Evolutionary conservation across 2,797 vertebrate genomes (phyloP), one percentile per base, ranked within the genome.

Genomic region (Heterohyrax brucei): DNA sequence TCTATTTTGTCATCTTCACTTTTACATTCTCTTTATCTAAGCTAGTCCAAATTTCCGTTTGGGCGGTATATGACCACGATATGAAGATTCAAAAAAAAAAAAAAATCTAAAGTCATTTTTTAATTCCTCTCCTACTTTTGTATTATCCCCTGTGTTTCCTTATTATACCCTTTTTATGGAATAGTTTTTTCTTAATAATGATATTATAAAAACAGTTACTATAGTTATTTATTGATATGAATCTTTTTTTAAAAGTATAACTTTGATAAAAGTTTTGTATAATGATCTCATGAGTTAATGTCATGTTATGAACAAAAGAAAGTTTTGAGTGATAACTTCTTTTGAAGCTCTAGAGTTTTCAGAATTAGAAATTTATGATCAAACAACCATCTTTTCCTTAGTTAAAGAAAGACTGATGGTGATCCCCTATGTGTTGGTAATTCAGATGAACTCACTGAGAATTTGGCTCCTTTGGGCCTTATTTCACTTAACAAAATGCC

Each of bases 401-500:
- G 13, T 50, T 46, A 78, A 62, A 59, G 33, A 44, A 81, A 77
- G 14, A 93, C 26, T 59, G 26, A 77, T n/a, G 62, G 59, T 87
- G 62, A 62, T 22, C 78, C 16, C 14, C 53, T 53, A 0, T 10
- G 56, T 81, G 18, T 46, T 16, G 44, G 8, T 44, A 13, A 24
- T 61, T 78, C 53, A 48, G 30, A 4, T 76, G 62, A 90, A 72
- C 22, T 64, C 59, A 68, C 61, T 30, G 12, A 61, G 4, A 21
- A 64, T 48, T 26, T 76, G 26, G 12, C 2, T 94, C 72, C 10
- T 61, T 64, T 56, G 22, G 30, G 2, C 3, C 1, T n/a, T 61
- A 10, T 75, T 78, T 90, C 59, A 53, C 26, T 68, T 50, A 83
- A 90, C 70, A 90, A 90, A 87, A 50, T 68, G 2, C 6, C 79